Evolutionary conservation across 2,888 invertebrate species (phyloP), one percentile per base, ranked within the genome.

Genomic region (Leucophenga maculata): DNA sequence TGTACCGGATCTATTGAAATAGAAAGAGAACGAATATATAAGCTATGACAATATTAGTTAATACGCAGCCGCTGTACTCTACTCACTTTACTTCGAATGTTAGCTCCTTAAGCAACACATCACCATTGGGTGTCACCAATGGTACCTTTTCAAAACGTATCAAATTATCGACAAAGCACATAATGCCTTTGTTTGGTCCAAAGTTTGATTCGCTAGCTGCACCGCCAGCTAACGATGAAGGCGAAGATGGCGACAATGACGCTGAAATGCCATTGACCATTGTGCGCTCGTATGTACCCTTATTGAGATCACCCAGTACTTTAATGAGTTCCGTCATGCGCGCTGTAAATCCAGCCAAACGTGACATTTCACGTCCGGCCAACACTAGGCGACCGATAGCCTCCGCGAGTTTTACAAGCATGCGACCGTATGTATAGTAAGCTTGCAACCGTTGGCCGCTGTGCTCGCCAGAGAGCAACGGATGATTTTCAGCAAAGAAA

Each of bases 121-220:
- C 99, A 0, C 99, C 99, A 85, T 98, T 99, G 1, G 99, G 99
- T 0, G 99, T 99, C 26, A 99, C 94, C 68, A 99, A 90, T 2
- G 99, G 98, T 22, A 99, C 99, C 72, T 92, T 90, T 73, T 98
- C 95, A 89, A 99, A 98, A 75, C 93, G 93, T 83, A 96, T 97
- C 16, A 98, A 88, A 85, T 97, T 95, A 88, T 98, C 97, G 86
- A 93, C 92, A 86, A 94, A 94, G 67, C 95, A 90, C 77, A 97
- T 92, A 83, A 91, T 91, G 6, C 97, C 97, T 31, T 92, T 92
- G 60, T 95, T 95, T 0, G 96, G 94, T 0, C 90, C 89, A 71
- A 93, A 86, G 69, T 82, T 80, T 44, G 74, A 8, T 18, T 16
- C 50, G 50, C 50, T n/a, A 4, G 1, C 50, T 3, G n/a, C 44